Conservation (phyloP, 2,113 vertebrate genomes). For the Paratilapia polleni region DNA sequence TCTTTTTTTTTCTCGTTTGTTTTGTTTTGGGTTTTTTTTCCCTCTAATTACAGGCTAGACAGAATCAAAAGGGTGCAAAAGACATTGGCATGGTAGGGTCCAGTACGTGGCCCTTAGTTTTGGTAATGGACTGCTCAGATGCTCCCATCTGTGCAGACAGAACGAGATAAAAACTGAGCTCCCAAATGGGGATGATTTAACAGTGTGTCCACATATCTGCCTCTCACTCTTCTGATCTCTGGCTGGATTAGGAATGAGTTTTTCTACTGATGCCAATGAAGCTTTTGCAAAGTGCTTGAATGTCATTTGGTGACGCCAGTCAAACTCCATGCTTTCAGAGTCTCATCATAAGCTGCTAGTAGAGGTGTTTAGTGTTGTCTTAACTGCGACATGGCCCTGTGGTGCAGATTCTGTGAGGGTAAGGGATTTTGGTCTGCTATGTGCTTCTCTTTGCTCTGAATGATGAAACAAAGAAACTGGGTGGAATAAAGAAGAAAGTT, state of each 20-base stretch:
- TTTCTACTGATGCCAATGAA: background rate
- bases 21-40: no score
- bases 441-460: constrained; percentile 6
- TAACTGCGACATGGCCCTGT: constrained; percentile 1
- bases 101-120: background rate
- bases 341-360: constrained; percentile 31
- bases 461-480: background rate
- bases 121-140: background rate
- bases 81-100: background rate
- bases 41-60: no score
- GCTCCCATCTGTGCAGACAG: background rate
- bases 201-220: background rate
- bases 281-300: background rate
- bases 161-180: background rate
- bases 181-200: background rate
- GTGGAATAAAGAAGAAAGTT: constrained; percentile 4
- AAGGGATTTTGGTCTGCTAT: background rate
- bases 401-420: background rate
- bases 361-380: constrained; percentile 13
- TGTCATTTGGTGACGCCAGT: background rate
- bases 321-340: background rate
- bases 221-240: background rate
- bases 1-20: no score
- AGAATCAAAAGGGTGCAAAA: background rate
- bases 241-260: background rate